Evolutionary conservation across 2,888 invertebrate species (phyloP).

Genomic region (Drosophila ustulata): DNA sequence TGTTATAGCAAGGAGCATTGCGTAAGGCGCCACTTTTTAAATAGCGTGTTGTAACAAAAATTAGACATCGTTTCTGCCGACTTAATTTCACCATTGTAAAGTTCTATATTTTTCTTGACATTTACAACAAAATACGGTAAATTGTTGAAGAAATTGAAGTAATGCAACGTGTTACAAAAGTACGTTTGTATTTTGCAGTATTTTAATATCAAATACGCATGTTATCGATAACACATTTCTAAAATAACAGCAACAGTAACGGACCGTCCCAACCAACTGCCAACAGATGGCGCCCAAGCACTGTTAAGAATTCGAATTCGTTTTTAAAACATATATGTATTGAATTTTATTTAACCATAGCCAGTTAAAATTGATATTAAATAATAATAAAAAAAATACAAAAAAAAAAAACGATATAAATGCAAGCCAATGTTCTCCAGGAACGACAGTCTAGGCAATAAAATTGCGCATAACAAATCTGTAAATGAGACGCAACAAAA

Average conservation of each 20-base stretch:
- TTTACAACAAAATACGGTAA: too few species aligned
- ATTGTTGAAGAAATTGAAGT: too few species aligned
- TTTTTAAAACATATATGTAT: background rate
- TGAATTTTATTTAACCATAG: constrained; percentile 37
- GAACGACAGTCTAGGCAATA: constrained; percentile 12
- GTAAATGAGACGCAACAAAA: constrained; percentile 55
- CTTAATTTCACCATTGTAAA: too few species aligned
- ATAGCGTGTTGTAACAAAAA: background rate
- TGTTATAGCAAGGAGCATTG: background rate
- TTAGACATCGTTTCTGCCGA: background rate
- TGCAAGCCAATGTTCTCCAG: background rate
- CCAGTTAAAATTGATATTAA: constrained; percentile 14
- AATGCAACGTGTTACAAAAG: too few species aligned
- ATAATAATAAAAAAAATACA: constrained; percentile 13
- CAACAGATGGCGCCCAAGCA: constrained; percentile 24
- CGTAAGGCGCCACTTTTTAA: background rate
- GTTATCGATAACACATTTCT: background rate
- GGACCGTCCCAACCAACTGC: background rate
- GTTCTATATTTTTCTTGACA: too few species aligned
- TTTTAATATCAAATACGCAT: background rate
- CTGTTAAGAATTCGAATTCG: background rate
- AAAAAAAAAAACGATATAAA: constrained; percentile 24
- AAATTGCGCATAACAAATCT: constrained; percentile 41
- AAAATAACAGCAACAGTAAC: constrained; percentile 11
- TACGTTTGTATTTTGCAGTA: background rate